A percentile compares a stretch with the other conserved stretches of the same genome.
Conservation (phyloP, 2,113 vertebrate genomes). For the Melospiza melodia region DNA sequence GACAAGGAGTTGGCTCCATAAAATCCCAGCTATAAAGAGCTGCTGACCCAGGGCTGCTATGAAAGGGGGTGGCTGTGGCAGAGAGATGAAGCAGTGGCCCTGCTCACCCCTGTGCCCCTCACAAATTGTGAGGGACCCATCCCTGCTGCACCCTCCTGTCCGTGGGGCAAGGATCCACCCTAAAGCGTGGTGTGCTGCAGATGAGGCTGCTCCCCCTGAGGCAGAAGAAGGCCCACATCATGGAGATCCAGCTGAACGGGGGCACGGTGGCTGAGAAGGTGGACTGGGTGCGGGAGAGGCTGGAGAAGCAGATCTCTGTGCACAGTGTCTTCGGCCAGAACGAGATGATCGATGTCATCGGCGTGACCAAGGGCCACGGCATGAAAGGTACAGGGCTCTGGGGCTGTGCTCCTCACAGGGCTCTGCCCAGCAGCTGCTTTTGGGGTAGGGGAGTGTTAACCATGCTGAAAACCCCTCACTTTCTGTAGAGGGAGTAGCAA, state of each 20-base stretch:
- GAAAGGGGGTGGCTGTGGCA: neutral
- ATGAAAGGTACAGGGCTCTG: constrained; percentile 74
- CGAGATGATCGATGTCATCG: constrained; percentile 82
- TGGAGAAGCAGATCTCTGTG: constrained; percentile 80
- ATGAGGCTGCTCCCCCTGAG: constrained; percentile 80
- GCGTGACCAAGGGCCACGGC: constrained; percentile 80
- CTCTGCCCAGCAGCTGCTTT: neutral
- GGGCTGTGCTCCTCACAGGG: neutral
- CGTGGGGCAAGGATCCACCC: neutral
- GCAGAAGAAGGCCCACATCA: constrained; percentile 84
- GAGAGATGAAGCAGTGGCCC: neutral
- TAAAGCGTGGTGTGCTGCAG: constrained; percentile 17
- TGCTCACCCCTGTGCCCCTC: neutral
- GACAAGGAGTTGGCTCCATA: neutral
- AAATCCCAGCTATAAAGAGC: neutral
- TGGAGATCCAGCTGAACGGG: constrained; percentile 83
- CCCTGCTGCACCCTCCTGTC: neutral
- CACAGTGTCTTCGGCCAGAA: constrained; percentile 77
- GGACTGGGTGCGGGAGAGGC: constrained; percentile 78
- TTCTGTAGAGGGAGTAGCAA: neutral
- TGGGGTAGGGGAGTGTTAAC: neutral
- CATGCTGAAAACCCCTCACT: neutral
- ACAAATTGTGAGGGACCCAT: neutral
- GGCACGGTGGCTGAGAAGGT: constrained; percentile 81
- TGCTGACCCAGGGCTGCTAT: neutral